phyloP scores from a whole-genome alignment of 2,888 invertebrate species.

The Nipponacmea schrenckii region DNA sequence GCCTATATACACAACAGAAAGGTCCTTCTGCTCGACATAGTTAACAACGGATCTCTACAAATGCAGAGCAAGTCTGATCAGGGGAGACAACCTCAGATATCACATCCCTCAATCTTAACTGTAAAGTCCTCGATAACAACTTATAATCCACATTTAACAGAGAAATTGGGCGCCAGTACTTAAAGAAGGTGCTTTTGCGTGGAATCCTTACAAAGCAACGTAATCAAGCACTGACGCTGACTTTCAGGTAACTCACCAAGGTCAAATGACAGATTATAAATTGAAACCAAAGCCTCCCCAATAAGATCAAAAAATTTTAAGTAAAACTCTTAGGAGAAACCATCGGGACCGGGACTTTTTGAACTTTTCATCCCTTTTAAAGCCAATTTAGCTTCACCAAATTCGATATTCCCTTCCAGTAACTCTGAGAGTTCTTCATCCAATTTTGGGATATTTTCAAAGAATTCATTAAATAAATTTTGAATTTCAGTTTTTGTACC shows the following conservation, averaged over 20 bases:
- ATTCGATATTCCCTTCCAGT: constrained; percentile 9
- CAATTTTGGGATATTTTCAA: constrained; percentile 16
- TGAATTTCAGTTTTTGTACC: too few relatives aligned
- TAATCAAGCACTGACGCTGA: too few relatives aligned
- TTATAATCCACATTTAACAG: too few relatives aligned
- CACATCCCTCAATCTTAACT: constrained; percentile 31
- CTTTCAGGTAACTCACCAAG: too few relatives aligned
- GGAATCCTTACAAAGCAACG: too few relatives aligned
- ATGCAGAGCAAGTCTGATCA: constrained; percentile 37
- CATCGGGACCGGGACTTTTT: too few relatives aligned
- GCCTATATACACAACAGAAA: constrained; percentile 31
- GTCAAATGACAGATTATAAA: too few relatives aligned
- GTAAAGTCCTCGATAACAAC: constrained; percentile 37
- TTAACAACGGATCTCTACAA: constrained; percentile 32
- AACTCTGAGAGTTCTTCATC: constrained; percentile 2
- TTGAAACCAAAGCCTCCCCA: too few relatives aligned
- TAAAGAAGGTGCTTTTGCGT: too few relatives aligned
- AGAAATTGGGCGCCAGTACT: too few relatives aligned
- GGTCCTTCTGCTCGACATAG: constrained; percentile 36
- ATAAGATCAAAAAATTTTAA: too few relatives aligned
- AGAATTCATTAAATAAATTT: constrained; percentile 8
- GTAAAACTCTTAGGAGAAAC: too few relatives aligned
- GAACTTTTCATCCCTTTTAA: constrained; percentile 26
- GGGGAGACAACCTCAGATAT: constrained; percentile 28
- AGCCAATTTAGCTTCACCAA: constrained; percentile 11